Percentiles rank a stretch among this genome's conserved stretches.
Evolutionary conservation across 2,888 invertebrate genomes (phyloP).

Genomic region (Ditylenchus weischeri): DNA sequence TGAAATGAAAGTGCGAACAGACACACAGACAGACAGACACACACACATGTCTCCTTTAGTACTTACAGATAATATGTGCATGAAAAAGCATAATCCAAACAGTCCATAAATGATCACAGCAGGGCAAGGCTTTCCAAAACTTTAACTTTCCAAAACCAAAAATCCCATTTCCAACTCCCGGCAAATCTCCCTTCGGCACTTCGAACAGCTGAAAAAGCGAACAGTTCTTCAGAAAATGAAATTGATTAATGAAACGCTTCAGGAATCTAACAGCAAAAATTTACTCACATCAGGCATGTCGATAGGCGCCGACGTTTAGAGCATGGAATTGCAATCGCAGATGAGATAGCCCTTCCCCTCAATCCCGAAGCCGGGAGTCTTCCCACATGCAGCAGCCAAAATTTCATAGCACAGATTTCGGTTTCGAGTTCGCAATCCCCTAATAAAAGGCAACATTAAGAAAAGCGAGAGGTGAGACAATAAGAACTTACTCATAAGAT

Average conservation of each 20-base stretch:
- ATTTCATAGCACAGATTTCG: slow-evolving; percentile 4
- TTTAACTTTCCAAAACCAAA: slow-evolving; percentile 10
- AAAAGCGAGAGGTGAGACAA: no score
- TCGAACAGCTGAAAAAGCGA: background rate
- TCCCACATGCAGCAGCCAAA: background rate
- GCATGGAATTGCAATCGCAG: background rate
- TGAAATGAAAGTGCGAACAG: no score
- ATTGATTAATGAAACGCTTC: no score
- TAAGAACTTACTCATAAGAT: no score
- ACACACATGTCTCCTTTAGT: no score
- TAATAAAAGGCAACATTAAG: no score
- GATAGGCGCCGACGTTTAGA: background rate
- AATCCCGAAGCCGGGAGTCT: background rate
- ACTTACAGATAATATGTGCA: no score
- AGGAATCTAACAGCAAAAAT: no score
- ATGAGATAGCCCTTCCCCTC: background rate
- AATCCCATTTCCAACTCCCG: slow-evolving; percentile 1
- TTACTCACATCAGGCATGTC: background rate
- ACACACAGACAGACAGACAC: no score
- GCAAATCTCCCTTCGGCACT: background rate
- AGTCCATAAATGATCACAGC: slow-evolving; percentile 10
- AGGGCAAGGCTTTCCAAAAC: slow-evolving; percentile 11
- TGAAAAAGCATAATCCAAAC: no score
- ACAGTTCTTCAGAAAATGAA: no score
- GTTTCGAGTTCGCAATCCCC: background rate